phyloP scores from a whole-genome alignment of 2,797 vertebrate genomes.

The Semotilus atromaculatus region DNA sequence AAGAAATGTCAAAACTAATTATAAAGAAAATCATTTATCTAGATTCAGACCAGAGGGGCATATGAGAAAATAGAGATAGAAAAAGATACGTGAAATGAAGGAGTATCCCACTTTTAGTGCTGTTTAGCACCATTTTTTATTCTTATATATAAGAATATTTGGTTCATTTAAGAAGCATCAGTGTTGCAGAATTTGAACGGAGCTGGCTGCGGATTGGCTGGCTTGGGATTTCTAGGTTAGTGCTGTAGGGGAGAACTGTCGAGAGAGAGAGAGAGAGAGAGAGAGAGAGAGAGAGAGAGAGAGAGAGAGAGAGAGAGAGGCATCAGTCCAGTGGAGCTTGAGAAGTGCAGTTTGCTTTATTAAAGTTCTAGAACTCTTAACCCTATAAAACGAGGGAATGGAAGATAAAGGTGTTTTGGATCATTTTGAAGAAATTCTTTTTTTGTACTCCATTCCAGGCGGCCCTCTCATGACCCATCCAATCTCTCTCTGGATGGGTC shows the following conservation, averaged over 20 bases:
- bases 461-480: neutral
- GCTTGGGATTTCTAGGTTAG: slow-evolving; percentile 59
- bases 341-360: neutral
- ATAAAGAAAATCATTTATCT: neutral
- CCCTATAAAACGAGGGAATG: neutral
- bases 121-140: too few relatives aligned
- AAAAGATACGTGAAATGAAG: neutral
- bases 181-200: slow-evolving; percentile 33
- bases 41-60: neutral
- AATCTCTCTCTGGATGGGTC: slow-evolving; percentile 43
- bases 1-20: neutral
- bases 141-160: slow-evolving; percentile 31
- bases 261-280: slow-evolving; percentile 8
- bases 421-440: neutral
- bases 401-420: neutral
- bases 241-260: slow-evolving; percentile 31
- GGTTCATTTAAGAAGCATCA: slow-evolving; percentile 44
- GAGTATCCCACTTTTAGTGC: too few relatives aligned
- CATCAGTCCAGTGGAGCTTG: slow-evolving; percentile 26
- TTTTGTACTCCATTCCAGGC: slow-evolving; percentile 1
- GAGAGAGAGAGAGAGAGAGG: slow-evolving; percentile 1
- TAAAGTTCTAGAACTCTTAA: slow-evolving; percentile 7
- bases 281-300: slow-evolving; percentile 1
- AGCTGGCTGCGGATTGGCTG: slow-evolving; percentile 57
- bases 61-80: neutral